Base-by-base conservation (phyloP, 2,888 invertebrate genomes). In the Sycophila texana region DNA sequence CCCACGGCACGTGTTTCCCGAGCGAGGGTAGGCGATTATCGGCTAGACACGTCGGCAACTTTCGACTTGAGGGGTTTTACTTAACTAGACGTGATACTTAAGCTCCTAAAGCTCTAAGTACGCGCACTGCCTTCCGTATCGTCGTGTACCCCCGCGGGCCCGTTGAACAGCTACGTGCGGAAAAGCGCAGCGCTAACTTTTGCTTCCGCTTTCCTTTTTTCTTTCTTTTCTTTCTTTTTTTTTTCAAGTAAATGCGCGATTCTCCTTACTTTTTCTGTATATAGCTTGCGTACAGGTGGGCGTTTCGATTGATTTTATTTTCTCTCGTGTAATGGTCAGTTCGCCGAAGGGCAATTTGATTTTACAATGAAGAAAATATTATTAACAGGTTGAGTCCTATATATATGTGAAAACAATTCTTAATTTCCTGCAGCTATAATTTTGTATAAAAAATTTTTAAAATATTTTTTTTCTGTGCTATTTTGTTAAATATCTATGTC, bases 41-140 rank as follows among this genome's bases (percentile, higher is more conserved):
- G 70, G 68, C 47, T 26, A 72, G 30, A 72, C 71, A 60, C 71
- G 71, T 77, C 60, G 51, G 65, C 47, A 73, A 77, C 67, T 77
- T 77, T 67, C 39, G 16, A 20, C 65, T 65, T 51, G 58, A 63
- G 26, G 71, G 55, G 18, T 39, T 68, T 68, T 53, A 66, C 58
- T 55, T 74, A 53, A 74, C 57, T 74, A 14, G 26, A 30, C 16
- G 49, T 55, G 68, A 55, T 26, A 30, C 39, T 39, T 30, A 39
- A 63, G 39, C 53, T 14, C 53, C 53, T n/a, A 53, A 51, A 53
- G 53, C 53, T 61, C 30, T 13, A 30, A 14, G 14, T 61, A 53
- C 53, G 53, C 53, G 53, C 53, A 16, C 7, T 7, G 39, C 39
- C 39, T 39, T 39, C 4, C 39, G 1, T 39, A 39, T 39, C 39